Conservation (phyloP, 2,888 invertebrate genomes). For the Parochlus steinenii region DNA sequence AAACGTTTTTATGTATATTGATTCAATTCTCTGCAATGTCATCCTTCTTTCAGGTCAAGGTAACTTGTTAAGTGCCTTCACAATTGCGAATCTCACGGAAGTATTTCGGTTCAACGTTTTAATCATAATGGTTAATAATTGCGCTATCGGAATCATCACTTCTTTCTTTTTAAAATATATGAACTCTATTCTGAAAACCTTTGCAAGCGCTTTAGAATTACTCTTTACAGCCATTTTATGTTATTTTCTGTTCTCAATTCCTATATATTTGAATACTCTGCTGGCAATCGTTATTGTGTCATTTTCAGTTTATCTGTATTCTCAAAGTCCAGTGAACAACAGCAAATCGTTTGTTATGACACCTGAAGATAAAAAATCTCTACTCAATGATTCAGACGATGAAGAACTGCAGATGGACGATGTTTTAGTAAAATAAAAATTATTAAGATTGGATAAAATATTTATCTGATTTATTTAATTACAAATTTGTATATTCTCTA, state of each 20-base stretch:
- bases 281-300: conserved; percentile 69
- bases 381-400: conserved; percentile 4
- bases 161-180: conserved; percentile 84
- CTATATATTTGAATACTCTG: conserved; percentile 66
- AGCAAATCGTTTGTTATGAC: conserved; percentile 15
- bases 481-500: no score
- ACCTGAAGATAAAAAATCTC: conserved; percentile 2
- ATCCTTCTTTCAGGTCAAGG: conserved; percentile 50
- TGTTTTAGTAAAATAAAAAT: conserved; percentile 4
- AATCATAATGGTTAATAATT: conserved; percentile 73
- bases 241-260: conserved; percentile 69
- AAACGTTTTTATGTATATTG: conserved; percentile 89
- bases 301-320: conserved; percentile 70
- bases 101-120: conserved; percentile 54
- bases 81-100: conserved; percentile 34
- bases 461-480: no score
- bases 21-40: conserved; percentile 86
- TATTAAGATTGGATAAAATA: no score
- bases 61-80: conserved; percentile 42
- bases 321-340: conserved; percentile 72
- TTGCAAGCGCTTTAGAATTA: conserved; percentile 84
- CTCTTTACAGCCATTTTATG: conserved; percentile 80
- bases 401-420: conserved; percentile 7
- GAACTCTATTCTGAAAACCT: conserved; percentile 90
- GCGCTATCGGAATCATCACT: conserved; percentile 81